Evolutionary conservation across 2,113 vertebrate genomes (phyloP).

Genomic region (Danionella cerebrum): DNA sequence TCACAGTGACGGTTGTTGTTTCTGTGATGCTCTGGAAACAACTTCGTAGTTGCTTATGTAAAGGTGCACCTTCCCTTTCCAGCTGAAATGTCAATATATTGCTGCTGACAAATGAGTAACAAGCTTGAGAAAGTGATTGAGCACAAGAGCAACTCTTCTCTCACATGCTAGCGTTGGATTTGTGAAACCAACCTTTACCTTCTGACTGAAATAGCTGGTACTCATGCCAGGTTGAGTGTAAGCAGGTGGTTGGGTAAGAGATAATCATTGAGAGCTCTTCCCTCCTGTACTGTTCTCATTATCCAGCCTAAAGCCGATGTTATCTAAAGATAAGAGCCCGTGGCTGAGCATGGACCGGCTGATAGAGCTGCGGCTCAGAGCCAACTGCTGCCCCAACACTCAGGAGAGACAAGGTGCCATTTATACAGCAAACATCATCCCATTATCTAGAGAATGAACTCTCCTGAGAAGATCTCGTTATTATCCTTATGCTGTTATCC

Average conservation of each 20-base stretch:
- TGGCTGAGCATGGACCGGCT: conserved; percentile 49
- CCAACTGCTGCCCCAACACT: conserved; percentile 30
- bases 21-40: no score
- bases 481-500: neutral
- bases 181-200: conserved; percentile 17
- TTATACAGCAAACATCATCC: neutral
- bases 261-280: conserved; percentile 50
- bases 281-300: conserved; percentile 43
- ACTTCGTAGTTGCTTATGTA: no score
- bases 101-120: no score
- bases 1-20: no score
- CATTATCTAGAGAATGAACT: neutral
- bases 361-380: conserved; percentile 45
- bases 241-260: conserved; percentile 55
- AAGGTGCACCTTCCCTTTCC: no score
- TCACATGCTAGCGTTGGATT: neutral
- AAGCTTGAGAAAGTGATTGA: no score
- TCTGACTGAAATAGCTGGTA: conserved; percentile 35
- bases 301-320: conserved; percentile 50
- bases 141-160: conserved; percentile 10
- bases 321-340: conserved; percentile 55
- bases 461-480: no score
- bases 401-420: neutral
- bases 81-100: no score
- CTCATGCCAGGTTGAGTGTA: conserved; percentile 20